Evolutionary conservation across 2,888 invertebrate genomes (phyloP), one percentile per base, ranked within the genome.

Genomic region (Nowickia ferox): DNA sequence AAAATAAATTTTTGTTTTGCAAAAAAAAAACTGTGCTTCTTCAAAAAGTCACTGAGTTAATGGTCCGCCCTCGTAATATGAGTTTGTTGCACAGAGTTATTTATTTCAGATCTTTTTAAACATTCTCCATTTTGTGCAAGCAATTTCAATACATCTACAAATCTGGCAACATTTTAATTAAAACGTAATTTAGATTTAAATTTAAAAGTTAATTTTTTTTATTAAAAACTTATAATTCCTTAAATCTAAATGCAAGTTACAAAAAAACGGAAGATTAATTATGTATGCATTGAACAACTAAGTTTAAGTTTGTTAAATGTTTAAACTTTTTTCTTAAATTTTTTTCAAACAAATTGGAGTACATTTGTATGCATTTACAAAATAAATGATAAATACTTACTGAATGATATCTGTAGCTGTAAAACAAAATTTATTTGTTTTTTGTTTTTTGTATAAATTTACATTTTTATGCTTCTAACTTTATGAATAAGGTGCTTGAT

Each of bases 201-300:
- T 86, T 80, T 83, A 57, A 79, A 79, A 83, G 38, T 72, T 59
- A 82, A 53, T 55, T 65, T 55, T 78, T 51, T 86, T 86, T 86
- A 86, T 86, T 86, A 44, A 86, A 83, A 86, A 86, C 86, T 83
- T 83, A 72, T 71, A 63, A 83, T 71, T 71, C 75, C 83, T 86
- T 86, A 86, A 75, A 86, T 75, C 40, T 83, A 79, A 66, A 86
- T 83, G 79, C 79, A 79, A 83, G 55, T 83, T 83, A n/a, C n/a
- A 15, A 79, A 85, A 55, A 85, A 86, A 83, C 65, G 76, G 72
- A 86, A 83, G 76, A 77, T 69, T 55, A n/a, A 77, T 69, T 55
- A n/a, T 53, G 42, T 84, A 42, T 63, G 30, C n/a, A 61, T 55
- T 15, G 9, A 78, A 61, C 53, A 44, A 51, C 17, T 74, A 22